phyloP scores from a whole-genome alignment of 2,113 vertebrate species.

The Odocoileus hemionus region DNA sequence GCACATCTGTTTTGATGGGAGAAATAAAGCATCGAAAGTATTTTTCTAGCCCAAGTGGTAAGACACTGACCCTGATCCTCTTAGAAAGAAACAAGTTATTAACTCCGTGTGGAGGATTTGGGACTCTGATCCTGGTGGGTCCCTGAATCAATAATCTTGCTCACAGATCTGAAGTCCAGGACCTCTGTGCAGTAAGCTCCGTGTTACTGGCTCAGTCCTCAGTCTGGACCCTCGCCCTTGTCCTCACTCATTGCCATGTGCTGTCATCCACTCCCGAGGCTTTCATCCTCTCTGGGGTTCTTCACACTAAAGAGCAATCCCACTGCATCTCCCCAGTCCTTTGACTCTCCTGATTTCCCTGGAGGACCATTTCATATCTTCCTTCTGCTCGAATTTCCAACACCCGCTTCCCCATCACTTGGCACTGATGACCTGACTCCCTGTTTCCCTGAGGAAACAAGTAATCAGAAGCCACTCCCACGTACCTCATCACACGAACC shows the following conservation, averaged over 20 bases:
- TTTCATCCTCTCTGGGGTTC: background rate
- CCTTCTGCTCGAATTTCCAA: background rate
- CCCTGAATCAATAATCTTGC: background rate
- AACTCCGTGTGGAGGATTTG: background rate
- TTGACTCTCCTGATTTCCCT: background rate
- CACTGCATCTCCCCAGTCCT: background rate
- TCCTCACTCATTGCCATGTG: background rate
- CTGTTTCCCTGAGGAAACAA: background rate
- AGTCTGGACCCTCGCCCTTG: accelerated
- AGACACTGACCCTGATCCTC: background rate
- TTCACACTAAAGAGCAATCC: background rate
- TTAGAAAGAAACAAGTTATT: background rate
- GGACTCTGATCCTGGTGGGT: background rate
- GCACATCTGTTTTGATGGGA: background rate
- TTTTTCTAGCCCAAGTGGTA: background rate
- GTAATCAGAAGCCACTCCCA: background rate
- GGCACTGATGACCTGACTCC: background rate
- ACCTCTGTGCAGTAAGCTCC: background rate
- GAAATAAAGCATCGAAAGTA: background rate
- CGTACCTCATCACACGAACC: no score
- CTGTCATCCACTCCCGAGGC: background rate
- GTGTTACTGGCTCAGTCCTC: background rate
- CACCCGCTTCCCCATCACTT: background rate
- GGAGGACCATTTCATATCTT: background rate
- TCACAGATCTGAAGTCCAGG: background rate